Evolutionary conservation across 1,140 invertebrate species (phyloP).

Genomic region (Babylonia areolata): DNA sequence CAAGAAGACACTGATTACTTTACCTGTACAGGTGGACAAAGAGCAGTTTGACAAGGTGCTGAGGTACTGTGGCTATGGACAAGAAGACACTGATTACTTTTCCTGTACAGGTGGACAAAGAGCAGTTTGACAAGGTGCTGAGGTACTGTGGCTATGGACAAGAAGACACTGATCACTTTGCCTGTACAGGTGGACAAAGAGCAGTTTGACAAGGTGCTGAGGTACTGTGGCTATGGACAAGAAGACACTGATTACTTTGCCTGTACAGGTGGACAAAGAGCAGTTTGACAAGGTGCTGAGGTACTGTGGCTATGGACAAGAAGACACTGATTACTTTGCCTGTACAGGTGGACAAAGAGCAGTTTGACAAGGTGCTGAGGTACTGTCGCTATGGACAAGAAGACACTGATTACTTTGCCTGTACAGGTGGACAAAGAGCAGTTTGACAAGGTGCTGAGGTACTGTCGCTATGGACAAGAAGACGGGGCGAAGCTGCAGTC

Average conservation of each 20-base stretch:
- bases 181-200: slow-evolving; percentile 87
- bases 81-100: too few relatives aligned
- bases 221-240: slow-evolving; percentile 85
- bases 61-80: slow-evolving; percentile 84
- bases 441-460: slow-evolving; percentile 85
- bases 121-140: slow-evolving; percentile 90
- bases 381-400: slow-evolving; percentile 88
- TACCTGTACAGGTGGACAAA: slow-evolving; percentile 86
- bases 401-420: not conserved
- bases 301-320: slow-evolving; percentile 85
- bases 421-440: slow-evolving; percentile 86
- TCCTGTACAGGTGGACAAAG: slow-evolving; percentile 86
- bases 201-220: slow-evolving; percentile 89
- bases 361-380: slow-evolving; percentile 87
- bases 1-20: too few relatives aligned
- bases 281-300: slow-evolving; percentile 89
- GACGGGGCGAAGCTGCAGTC: slow-evolving; percentile 91
- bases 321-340: slow-evolving; percentile 77
- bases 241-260: too few relatives aligned
- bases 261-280: slow-evolving; percentile 86
- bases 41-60: slow-evolving; percentile 90
- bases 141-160: slow-evolving; percentile 85
- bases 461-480: slow-evolving; percentile 85
- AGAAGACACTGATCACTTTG: too few relatives aligned
- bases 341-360: slow-evolving; percentile 84